Evolutionary conservation across 2,888 invertebrate species (phyloP).

Genomic region (Temnothorax ravouxi): DNA sequence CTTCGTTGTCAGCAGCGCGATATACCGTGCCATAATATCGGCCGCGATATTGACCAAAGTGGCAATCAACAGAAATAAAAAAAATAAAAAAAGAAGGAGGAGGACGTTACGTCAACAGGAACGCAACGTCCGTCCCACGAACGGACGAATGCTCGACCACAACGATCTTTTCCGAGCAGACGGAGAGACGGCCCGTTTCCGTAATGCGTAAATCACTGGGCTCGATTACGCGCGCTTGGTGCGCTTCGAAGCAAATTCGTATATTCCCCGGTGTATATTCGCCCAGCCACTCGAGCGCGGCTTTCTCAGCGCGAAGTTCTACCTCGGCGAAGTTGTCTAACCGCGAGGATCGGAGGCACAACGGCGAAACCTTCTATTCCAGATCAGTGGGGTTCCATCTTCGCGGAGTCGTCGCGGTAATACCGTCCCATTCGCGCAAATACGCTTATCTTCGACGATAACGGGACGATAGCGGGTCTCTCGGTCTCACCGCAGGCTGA

Average conservation of each 20-base stretch:
- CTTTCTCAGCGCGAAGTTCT: no score
- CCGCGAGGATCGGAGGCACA: neutral
- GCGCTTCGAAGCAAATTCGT: neutral
- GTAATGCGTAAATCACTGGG: neutral
- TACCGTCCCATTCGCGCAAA: neutral
- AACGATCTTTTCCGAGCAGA: slow-evolving; percentile 41
- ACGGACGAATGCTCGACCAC: slow-evolving; percentile 41
- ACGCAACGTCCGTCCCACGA: neutral
- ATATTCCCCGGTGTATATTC: neutral
- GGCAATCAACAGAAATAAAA: neutral
- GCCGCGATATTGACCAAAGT: neutral
- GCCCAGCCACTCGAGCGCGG: neutral
- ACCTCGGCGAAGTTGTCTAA: neutral
- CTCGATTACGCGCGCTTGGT: neutral
- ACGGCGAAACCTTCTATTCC: neutral
- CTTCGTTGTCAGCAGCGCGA: slow-evolving; percentile 18
- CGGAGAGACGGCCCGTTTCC: neutral
- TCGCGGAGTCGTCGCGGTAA: neutral
- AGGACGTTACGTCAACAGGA: slow-evolving; percentile 17
- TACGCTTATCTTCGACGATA: slow-evolving; percentile 25
- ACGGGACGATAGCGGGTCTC: slow-evolving; percentile 6
- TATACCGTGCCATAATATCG: slow-evolving; percentile 16
- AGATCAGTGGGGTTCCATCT: neutral
- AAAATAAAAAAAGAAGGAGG: neutral
- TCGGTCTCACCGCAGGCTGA: slow-evolving; percentile 11